Evolutionary conservation across 2,113 vertebrate genomes (phyloP), one percentile per base, ranked within the genome.

Genomic region (Calyptommatus sinebrachiatus): DNA sequence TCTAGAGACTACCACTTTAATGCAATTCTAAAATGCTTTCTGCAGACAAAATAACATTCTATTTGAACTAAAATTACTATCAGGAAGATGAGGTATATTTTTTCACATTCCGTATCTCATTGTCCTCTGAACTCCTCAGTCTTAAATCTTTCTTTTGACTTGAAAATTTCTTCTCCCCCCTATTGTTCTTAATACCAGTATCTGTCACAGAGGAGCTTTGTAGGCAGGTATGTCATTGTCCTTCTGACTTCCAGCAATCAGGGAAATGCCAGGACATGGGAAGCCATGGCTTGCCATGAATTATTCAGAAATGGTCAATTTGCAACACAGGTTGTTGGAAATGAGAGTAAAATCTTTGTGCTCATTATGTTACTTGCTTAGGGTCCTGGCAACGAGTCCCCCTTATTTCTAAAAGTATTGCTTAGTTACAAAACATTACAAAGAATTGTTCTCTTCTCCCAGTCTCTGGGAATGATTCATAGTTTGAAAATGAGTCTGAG

Each of bases 401-500:
- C 21, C 71, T 60, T 68, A 28, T 60, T 74, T 80, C 71, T 60
- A 22, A 26, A 45, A 7, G 74, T n/a, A 74, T 35, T 46, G 21
- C 50, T 45, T 20, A 57, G 35, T 66, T 29, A 5, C 70, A 57
- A n/a, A 35, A 74, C 29, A 57, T 18, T 73, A n/a, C 71, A 72
- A n/a, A n/a, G 29, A 60, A 31, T 45, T 35, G 63, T 60, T 41
- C 18, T 28, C 18, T 68, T n/a, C n/a, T 57, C 71, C 60, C 35
- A 24, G 9, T 67, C 31, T 60, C 48, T 18, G 50, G 63, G 28
- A 66, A 35, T 80, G 72, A 74, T 80, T 80, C 72, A 60, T 21
- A 57, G 35, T 67, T 74, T 45, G 26, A 26, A 74, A 74, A 80
- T 14, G 57, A 73, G 65, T 67, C 26, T 11, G 31, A 67, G 35